Evolutionary conservation across 2,888 invertebrate genomes (phyloP), one percentile per base, ranked within the genome.

Genomic region (Tetanocera ferruginea): DNA sequence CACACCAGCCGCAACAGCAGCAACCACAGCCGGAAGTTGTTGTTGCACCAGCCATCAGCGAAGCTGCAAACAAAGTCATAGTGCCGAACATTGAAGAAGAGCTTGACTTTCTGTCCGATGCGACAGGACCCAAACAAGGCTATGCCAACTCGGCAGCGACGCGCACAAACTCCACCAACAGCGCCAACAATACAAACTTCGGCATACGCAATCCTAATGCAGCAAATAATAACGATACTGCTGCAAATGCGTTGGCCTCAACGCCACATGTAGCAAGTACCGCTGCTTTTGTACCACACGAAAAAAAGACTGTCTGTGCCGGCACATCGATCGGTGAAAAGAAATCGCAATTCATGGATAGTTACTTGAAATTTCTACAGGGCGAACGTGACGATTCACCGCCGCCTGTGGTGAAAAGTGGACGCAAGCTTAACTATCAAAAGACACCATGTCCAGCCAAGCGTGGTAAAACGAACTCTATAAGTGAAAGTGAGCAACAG

Each of bases 71-170:
- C 83, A 95, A 95, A 92, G 95, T 96, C 85, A 95, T 96, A 86
- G 95, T 96, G 87, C 96, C 96, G 85, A 95, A 96, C 91, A 95
- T 96, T 89, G 96, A 96, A 90, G 95, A 96, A 91, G 96, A 96
- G 91, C 91, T 96, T 87, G 94, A 94, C 89, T 95, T 95, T 91
- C 91, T 96, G 89, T 93, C 93, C 85, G 86, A 86, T 78, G 83
- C 85, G 3, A 81, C 83, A 72, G 84, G 84, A n/a, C 84, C 85
- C 14, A 87, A 88, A 72, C 83, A 90, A 87, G 82, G 90, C 79
- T 82, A 87, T 82, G 81, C 87, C 73, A 87, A 85, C 76, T 85
- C 86, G 23, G 78, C 85, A 49, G n/a, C 83, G 81, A 80, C 75
- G 31, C 75, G 79, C 49, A 76, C 82, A 81, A 34, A 77, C 82